Conservation (phyloP, 2,797 vertebrate genomes). For the Rhinella marina region DNA sequence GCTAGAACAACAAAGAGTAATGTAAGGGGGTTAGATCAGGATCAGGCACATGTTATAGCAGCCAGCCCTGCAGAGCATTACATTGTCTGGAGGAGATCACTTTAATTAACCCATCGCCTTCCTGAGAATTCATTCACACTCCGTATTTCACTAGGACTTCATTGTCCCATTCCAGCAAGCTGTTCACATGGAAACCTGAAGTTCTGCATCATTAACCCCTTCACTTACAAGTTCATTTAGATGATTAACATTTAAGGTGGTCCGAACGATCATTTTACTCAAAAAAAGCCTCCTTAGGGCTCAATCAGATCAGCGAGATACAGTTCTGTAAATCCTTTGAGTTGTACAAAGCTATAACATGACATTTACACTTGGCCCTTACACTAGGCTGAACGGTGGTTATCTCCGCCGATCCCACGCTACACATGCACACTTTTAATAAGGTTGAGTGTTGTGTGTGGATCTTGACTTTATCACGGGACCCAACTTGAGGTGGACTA, state of each 20-base stretch:
- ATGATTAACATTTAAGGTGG: too few relatives aligned
- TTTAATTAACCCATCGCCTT: background rate
- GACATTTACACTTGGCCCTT: too few relatives aligned
- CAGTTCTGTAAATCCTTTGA: too few relatives aligned
- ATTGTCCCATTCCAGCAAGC: background rate
- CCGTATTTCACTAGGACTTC: background rate
- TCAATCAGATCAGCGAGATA: too few relatives aligned
- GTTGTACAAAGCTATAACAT: too few relatives aligned
- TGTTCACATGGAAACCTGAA: background rate
- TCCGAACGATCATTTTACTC: too few relatives aligned
- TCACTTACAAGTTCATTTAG: background rate
- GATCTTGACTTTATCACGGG: too few relatives aligned
- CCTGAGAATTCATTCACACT: background rate
- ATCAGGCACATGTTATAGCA: background rate
- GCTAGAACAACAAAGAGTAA: constrained; percentile 38
- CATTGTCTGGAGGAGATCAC: background rate
- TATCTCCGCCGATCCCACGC: too few relatives aligned
- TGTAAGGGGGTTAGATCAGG: background rate
- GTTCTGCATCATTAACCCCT: background rate
- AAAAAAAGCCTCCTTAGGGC: background rate
- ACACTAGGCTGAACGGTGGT: too few relatives aligned
- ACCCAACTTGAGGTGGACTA: too few relatives aligned
- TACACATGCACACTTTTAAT: too few relatives aligned
- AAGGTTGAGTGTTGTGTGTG: too few relatives aligned
- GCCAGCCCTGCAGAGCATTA: background rate